Conservation (phyloP, 1,140 invertebrate genomes). For the Olivierus martensii region DNA sequence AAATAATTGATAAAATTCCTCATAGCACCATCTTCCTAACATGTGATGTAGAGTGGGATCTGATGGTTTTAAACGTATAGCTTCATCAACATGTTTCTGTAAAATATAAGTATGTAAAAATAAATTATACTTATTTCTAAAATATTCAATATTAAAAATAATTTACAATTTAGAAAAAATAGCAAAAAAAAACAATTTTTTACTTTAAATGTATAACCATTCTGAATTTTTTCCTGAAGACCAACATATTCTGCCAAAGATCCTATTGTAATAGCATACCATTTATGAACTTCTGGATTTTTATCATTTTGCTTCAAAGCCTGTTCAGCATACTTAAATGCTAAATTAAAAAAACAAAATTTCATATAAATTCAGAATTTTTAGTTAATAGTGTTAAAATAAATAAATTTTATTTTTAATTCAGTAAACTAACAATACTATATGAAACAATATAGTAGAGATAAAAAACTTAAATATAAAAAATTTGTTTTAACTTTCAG, state of each 20-base stretch:
- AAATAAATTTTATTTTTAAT: too few species aligned
- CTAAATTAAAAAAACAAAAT: too few species aligned
- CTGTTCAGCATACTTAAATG: slow-evolving; percentile 42
- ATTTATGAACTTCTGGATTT: slow-evolving; percentile 54
- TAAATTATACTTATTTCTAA: too few species aligned
- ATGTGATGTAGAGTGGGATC: slow-evolving; percentile 53
- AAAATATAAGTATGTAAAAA: not conserved
- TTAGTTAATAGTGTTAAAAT: too few species aligned
- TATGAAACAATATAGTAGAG: too few species aligned
- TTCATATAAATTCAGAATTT: too few species aligned
- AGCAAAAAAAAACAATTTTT: not conserved
- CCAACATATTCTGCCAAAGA: slow-evolving; percentile 41
- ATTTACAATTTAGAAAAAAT: too few species aligned
- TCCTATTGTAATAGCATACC: slow-evolving; percentile 57
- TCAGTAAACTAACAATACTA: too few species aligned
- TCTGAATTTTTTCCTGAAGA: slow-evolving; percentile 50
- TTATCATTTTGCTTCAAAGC: slow-evolving; percentile 40
- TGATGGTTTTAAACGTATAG: slow-evolving; percentile 46
- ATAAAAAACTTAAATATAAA: too few species aligned
- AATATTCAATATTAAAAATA: too few species aligned
- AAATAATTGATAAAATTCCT: slow-evolving; percentile 31
- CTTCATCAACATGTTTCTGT: slow-evolving; percentile 50
- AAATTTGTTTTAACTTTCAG: too few species aligned
- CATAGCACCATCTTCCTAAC: slow-evolving; percentile 51
- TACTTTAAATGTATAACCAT: slow-evolving; percentile 48